Evolutionary conservation across 2,797 vertebrate genomes (phyloP).

Genomic region (Gymnoscopelus microlampas): DNA sequence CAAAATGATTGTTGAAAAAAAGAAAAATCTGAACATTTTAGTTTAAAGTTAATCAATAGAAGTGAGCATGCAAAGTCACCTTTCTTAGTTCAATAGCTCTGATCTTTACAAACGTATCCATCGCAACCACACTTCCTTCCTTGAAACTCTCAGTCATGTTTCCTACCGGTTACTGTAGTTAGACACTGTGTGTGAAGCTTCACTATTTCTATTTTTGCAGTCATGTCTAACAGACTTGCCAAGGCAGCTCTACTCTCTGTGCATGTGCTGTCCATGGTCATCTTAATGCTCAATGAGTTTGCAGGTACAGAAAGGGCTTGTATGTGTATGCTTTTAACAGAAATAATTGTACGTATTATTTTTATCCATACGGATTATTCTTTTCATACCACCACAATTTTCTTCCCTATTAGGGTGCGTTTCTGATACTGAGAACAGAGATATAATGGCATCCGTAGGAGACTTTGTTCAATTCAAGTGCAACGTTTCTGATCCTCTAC

Average conservation of each 20-base stretch:
- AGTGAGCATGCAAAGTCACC: too few species aligned
- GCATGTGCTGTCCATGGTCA: background rate
- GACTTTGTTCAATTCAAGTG: constrained; percentile 18
- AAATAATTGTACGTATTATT: background rate
- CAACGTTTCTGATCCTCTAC: rapidly evolving
- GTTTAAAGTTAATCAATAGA: too few species aligned
- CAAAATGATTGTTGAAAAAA: too few species aligned
- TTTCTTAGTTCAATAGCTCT: background rate
- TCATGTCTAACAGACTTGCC: constrained; percentile 27
- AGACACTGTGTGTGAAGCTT: background rate
- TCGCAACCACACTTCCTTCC: background rate
- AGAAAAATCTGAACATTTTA: too few species aligned
- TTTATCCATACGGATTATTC: background rate
- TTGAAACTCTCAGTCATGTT: too few species aligned
- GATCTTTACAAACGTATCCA: background rate
- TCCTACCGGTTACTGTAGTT: background rate
- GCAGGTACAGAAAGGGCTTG: constrained; percentile 45
- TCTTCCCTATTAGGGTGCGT: rapidly evolving
- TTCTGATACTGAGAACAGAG: rapidly evolving
- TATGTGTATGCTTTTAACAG: background rate
- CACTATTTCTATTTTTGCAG: background rate
- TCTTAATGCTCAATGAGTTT: background rate
- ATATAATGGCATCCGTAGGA: constrained; percentile 20
- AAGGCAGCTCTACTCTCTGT: constrained; percentile 28
- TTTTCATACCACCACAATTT: background rate